These are phyloP conservation scores for Agrotis clavis DNA, from an alignment of 2,888 invertebrate genomes.

Conservation along the genomic window DNA sequence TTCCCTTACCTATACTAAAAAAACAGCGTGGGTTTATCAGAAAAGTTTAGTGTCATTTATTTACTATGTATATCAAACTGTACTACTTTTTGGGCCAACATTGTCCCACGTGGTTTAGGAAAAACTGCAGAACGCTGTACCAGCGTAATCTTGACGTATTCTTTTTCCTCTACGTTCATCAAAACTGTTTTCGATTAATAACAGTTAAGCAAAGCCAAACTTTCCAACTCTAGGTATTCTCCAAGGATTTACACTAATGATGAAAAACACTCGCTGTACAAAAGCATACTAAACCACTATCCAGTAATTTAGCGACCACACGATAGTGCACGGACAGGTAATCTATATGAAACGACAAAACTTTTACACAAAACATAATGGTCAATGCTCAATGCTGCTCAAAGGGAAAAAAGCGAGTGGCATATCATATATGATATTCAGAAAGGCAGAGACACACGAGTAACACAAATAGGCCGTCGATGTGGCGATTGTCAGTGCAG, in stretches of 20 bases:
- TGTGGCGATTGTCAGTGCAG: constrained; percentile 72
- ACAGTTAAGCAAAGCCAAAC: neutral
- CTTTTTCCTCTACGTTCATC: neutral
- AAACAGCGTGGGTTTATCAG: no score
- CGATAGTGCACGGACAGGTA: constrained; percentile 4
- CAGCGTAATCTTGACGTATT: neutral
- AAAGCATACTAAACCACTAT: neutral
- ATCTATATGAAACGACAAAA: constrained; percentile 34
- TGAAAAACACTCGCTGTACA: neutral
- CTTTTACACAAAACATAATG: constrained; percentile 43
- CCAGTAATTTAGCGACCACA: neutral
- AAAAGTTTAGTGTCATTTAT: no score
- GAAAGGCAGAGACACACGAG: constrained; percentile 46
- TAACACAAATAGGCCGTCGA: constrained; percentile 65
- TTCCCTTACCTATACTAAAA: no score
- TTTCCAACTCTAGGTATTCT: neutral
- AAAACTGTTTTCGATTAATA: neutral
- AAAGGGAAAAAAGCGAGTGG: constrained; percentile 52
- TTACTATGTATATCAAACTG: no score
- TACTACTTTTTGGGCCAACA: no score
- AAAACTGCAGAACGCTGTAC: neutral
- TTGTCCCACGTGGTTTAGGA: neutral
- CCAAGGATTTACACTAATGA: constrained; percentile 2
- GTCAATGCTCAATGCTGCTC: constrained; percentile 42
- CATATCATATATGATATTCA: constrained; percentile 56